Evolutionary conservation across 2,797 vertebrate species (phyloP), one percentile per base, ranked within the genome.

Genomic region (Brotula barbata): DNA sequence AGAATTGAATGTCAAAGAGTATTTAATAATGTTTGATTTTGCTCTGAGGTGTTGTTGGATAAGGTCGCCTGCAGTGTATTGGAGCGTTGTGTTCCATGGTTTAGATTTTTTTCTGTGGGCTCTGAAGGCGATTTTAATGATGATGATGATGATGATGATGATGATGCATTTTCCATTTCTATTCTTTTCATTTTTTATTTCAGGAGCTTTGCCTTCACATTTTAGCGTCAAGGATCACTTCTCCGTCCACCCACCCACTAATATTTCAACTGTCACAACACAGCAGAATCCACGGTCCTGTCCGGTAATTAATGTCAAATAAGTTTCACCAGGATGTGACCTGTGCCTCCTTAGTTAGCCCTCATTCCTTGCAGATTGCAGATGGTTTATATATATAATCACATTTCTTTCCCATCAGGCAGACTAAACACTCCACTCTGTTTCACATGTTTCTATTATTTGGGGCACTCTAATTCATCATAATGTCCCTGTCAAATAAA

Each of bases 1-100:
- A 47, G 41, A 71, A 74, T 69, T 60, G 80, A 82, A 84, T 78
- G 81, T 82, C 75, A 85, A 71, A 69, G 72, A 74, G 34, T 54
- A 23, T 81, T 82, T 80, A 73, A 81, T 76, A 46, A 6, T 37
- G 43, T 65, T 16, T 14, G 55, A 68, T 65, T 74, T 19, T 39
- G 56, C 54, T 10, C 17, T 0, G 17, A 66, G 56, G 62, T 64
- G 77, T 51, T 34, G 41, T 51, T 42, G 58, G 62, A 66, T 63
- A 71, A 80, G 80, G 73, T 85, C 53, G 9, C 6, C 2, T 20
- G 0, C n/a, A 41, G 46, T 28, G 20, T 72, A 74, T 72, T 66
- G 55, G 69, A 64, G 75, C 67, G 74, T 68, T 58, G 49, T 73
- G 60, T 67, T 46, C 16, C 58, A 76, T 37, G 0, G 39, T 12